Conservation (phyloP, 2,113 vertebrate species). For the Tretioscincus oriximinensis region DNA sequence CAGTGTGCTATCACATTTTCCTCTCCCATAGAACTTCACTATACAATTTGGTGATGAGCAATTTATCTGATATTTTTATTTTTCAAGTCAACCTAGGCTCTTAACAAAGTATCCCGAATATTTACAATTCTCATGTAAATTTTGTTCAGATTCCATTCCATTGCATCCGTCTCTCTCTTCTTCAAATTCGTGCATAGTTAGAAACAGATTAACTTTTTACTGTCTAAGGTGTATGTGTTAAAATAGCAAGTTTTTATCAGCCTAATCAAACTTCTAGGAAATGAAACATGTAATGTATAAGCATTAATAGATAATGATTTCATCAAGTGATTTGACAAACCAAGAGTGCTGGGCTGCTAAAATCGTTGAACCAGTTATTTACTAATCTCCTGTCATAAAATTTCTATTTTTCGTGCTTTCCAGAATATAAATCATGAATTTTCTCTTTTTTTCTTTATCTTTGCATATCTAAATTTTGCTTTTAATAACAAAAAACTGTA, state of each 20-base stretch:
- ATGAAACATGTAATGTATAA: slow-evolving; percentile 42
- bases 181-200: slow-evolving; percentile 28
- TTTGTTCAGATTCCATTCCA: background rate
- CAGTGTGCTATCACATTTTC: background rate
- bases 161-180: slow-evolving; percentile 22
- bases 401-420: slow-evolving; percentile 26
- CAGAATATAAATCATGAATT: slow-evolving; percentile 19
- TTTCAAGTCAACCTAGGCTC: background rate
- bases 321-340: slow-evolving; percentile 30
- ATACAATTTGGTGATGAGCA: background rate
- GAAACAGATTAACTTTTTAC: slow-evolving; percentile 6
- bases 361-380: slow-evolving; percentile 46
- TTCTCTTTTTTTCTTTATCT: slow-evolving; percentile 61
- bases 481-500: slow-evolving; percentile 67
- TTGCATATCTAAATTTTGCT: slow-evolving; percentile 56
- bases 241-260: slow-evolving; percentile 13
- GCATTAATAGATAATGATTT: slow-evolving; percentile 42
- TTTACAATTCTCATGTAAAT: slow-evolving; percentile 6
- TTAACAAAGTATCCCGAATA: background rate
- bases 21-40: background rate
- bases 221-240: slow-evolving; percentile 11
- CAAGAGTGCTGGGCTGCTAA: slow-evolving; percentile 21
- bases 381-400: slow-evolving; percentile 52
- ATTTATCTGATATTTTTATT: slow-evolving; percentile 1
- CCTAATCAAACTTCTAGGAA: slow-evolving; percentile 14